Evolutionary conservation across 2,113 vertebrate genomes (phyloP).

Genomic region (Capricornis sumatraensis): DNA sequence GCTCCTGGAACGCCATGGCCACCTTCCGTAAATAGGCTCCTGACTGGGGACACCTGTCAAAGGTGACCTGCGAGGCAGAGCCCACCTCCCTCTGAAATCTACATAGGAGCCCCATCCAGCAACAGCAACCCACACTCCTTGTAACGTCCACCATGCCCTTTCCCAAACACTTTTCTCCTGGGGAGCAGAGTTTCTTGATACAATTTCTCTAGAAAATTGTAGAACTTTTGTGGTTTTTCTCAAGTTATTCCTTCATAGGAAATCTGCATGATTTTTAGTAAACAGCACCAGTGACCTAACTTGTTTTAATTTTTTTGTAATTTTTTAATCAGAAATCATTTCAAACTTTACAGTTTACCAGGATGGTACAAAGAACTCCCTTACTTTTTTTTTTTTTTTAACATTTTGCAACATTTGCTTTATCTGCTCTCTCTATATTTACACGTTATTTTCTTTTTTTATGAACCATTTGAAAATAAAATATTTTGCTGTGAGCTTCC

Average conservation of each 20-base stretch:
- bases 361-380: not conserved
- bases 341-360: not conserved
- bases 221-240: not conserved
- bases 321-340: not conserved
- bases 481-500: not conserved
- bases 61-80: not conserved
- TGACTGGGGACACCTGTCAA: not conserved
- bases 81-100: not conserved
- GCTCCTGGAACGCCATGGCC: not conserved
- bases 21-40: not conserved
- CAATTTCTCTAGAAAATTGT: not conserved
- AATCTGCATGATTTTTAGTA: not conserved
- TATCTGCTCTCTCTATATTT: not conserved
- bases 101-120: not conserved
- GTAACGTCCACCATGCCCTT: fast-evolving
- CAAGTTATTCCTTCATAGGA: not conserved
- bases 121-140: fast-evolving
- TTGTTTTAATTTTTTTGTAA: not conserved
- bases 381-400: fast-evolving
- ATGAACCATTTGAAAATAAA: not conserved
- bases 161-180: not conserved
- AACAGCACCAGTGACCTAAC: not conserved
- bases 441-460: not conserved
- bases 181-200: not conserved
- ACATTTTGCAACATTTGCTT: not conserved